Evolutionary conservation across 2,888 invertebrate genomes (phyloP).

Genomic region (Parascotia fuliginaria): DNA sequence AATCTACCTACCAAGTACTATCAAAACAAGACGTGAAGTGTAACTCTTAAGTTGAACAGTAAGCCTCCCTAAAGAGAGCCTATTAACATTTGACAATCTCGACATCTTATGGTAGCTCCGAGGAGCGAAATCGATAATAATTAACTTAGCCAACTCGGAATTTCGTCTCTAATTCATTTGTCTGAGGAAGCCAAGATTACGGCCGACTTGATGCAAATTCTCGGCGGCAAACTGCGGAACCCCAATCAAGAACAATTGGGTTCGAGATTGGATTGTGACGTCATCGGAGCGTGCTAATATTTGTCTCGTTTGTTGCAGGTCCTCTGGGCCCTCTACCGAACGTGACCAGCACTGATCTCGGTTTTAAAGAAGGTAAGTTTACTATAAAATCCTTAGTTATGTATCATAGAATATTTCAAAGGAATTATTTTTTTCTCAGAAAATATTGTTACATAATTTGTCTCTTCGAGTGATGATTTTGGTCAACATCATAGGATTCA

Average conservation of each 20-base stretch:
- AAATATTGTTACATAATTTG: too few relatives aligned
- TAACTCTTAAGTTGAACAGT: neutral
- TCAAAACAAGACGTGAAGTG: neutral
- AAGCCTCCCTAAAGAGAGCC: neutral
- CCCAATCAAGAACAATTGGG: conserved; percentile 34
- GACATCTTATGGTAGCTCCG: conserved; percentile 2
- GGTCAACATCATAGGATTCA: too few relatives aligned
- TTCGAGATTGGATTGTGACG: conserved; percentile 21
- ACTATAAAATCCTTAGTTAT: neutral
- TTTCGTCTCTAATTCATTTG: conserved; percentile 37
- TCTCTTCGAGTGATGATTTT: too few relatives aligned
- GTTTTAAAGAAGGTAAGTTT: conserved; percentile 69
- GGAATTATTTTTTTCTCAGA: too few relatives aligned
- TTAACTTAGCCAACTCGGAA: conserved; percentile 24
- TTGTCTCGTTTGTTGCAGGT: conserved; percentile 61
- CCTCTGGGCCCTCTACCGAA: conserved; percentile 73
- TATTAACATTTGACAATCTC: conserved; percentile 19
- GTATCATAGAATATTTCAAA: too few relatives aligned
- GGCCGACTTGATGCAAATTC: conserved; percentile 30
- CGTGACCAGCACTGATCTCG: conserved; percentile 66
- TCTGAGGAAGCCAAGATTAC: conserved; percentile 10
- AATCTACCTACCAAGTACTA: neutral
- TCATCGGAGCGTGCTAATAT: neutral
- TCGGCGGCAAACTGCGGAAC: conserved; percentile 11
- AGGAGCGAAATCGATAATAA: conserved; percentile 26